These are phyloP conservation scores for Garrulus glandarius DNA, from an alignment of 2,797 vertebrate species.

Conservation along the genomic window DNA sequence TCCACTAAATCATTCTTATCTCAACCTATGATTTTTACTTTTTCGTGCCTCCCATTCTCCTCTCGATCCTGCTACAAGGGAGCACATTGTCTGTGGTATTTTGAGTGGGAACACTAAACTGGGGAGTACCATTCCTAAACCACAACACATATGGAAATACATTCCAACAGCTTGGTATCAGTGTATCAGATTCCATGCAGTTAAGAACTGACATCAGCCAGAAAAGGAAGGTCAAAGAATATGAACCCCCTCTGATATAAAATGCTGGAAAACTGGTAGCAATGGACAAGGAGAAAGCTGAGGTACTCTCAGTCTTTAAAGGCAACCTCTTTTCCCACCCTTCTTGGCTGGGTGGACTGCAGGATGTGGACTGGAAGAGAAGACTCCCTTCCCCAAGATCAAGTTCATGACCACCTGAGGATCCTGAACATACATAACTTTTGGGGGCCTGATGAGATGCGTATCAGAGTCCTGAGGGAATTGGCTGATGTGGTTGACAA, in stretches of 20 bases:
- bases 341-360: background rate
- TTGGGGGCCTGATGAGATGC: no score
- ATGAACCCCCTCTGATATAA: background rate
- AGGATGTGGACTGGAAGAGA: background rate
- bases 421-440: background rate
- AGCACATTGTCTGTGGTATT: background rate
- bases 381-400: background rate
- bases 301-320: background rate
- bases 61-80: background rate
- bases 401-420: background rate
- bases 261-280: background rate
- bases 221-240: background rate
- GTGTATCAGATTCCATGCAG: background rate
- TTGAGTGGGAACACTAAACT: background rate
- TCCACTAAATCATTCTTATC: background rate
- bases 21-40: background rate
- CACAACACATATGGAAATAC: accelerated
- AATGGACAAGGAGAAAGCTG: background rate
- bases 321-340: background rate
- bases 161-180: background rate
- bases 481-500: background rate
- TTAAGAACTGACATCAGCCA: background rate
- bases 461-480: background rate
- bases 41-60: background rate
- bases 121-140: background rate